Conservation (phyloP, 2,888 invertebrate species). For the Caprella mutica region DNA sequence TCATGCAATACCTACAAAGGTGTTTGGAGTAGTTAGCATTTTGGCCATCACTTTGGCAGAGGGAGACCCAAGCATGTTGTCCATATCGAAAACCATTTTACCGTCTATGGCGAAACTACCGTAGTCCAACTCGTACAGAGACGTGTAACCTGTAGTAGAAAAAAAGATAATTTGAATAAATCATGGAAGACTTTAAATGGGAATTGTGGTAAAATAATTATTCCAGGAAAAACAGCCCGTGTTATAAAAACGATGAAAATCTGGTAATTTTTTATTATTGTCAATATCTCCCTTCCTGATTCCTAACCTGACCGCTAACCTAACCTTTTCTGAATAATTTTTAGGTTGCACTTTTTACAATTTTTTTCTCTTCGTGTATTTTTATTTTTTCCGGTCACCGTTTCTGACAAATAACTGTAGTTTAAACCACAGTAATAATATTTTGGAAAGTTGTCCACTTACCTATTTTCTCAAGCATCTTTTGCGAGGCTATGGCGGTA, state of each 20-base stretch:
- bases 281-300: too few species aligned
- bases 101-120: conserved; percentile 27
- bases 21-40: background rate
- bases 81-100: conserved; percentile 29
- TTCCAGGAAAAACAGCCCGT: too few species aligned
- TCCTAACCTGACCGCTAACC: too few species aligned
- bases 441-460: too few species aligned
- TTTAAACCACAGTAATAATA: background rate
- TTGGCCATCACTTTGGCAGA: conserved; percentile 33
- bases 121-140: conserved; percentile 31
- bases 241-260: too few species aligned
- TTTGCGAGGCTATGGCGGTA: conserved; percentile 28
- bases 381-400: background rate
- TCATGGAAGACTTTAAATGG: too few species aligned
- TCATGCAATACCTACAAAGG: background rate
- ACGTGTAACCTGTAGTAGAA: conserved; percentile 10
- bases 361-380: too few species aligned
- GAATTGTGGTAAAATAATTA: too few species aligned
- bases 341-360: too few species aligned
- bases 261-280: too few species aligned
- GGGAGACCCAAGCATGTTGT: conserved; percentile 31
- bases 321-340: too few species aligned
- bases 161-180: too few species aligned
- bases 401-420: background rate
- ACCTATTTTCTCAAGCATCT: conserved; percentile 4